Base-by-base conservation (phyloP, 2,113 vertebrate species). In the Cygnus buccinator region DNA sequence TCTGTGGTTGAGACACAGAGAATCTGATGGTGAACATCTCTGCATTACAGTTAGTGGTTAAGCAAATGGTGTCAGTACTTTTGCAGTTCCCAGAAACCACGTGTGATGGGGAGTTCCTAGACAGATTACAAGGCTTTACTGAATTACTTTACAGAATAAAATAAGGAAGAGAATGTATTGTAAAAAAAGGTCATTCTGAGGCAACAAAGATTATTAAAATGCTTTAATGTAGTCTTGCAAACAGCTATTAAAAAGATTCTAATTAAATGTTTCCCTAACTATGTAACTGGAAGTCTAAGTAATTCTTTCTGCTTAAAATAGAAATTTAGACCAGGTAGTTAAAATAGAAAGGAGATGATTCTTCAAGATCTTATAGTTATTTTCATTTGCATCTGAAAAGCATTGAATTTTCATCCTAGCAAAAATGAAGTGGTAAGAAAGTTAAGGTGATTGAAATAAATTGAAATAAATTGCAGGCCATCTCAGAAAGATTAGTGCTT, bases 381-480 rank as follows among this genome's bases (percentile, higher is more conserved):
- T 95, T 8, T 16, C 8, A 96, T 94, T 93, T 94, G 70, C 84
- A 93, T 92, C 67, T 87, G 87, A 95, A 87, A 80, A 87, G 81
- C 65, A 26, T 29, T 77, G 66, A 78, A 92, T 94, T 95, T 89
- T 71, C 63, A 92, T 82, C 59, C 77, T 37, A 58, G 63, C 26
- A 59, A 46, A 77, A 83, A 78, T 33, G 89, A 72, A 90, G 43
- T 29, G 13, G 31, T 89, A 70, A 85, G 72, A 82, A 96, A 87
- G 61, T 70, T 61, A 22, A 28, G 84, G 39, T 75, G 90, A 88
- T 46, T 90, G 87, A 95, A 96, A 95, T 74, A 81, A 95, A 88
- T 46, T 89, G 87, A 95, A 96, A 95, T 74, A 81, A 95, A 94
- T 89, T 92, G 86, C 73, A 94, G 37, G 86, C 84, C 73, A 71